Evolutionary conservation across 2,113 vertebrate genomes (phyloP).

Genomic region (Corynorhinus townsendii): DNA sequence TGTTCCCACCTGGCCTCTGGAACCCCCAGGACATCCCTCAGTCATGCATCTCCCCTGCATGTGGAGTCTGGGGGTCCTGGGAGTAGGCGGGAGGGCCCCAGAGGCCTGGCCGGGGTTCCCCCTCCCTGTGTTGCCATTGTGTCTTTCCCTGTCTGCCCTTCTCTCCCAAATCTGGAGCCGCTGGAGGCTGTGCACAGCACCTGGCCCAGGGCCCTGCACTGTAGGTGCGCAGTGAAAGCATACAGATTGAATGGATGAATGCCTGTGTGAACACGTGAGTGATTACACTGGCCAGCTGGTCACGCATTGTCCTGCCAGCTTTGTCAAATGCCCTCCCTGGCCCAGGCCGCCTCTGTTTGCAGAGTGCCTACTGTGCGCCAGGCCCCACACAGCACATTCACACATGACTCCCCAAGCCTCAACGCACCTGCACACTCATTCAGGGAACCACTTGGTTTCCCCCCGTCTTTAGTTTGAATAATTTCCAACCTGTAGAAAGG

Average conservation of each 20-base stretch:
- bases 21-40: neutral
- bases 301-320: neutral
- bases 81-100: rapidly evolving
- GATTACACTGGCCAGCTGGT: rapidly evolving
- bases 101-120: neutral
- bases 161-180: neutral
- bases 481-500: neutral
- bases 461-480: neutral
- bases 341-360: neutral
- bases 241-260: neutral
- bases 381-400: rapidly evolving
- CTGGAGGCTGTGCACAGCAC: neutral
- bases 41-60: neutral
- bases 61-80: neutral
- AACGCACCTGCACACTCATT: rapidly evolving
- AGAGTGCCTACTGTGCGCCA: neutral
- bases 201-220: neutral
- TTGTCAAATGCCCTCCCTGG: neutral
- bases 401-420: rapidly evolving
- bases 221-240: neutral
- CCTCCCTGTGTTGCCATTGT: neutral
- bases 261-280: neutral
- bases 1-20: neutral
- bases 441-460: neutral
- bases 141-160: neutral